These are phyloP conservation scores for Nyctalus aviator DNA, from an alignment of 2,797 vertebrate species.

Conservation along the genomic window DNA sequence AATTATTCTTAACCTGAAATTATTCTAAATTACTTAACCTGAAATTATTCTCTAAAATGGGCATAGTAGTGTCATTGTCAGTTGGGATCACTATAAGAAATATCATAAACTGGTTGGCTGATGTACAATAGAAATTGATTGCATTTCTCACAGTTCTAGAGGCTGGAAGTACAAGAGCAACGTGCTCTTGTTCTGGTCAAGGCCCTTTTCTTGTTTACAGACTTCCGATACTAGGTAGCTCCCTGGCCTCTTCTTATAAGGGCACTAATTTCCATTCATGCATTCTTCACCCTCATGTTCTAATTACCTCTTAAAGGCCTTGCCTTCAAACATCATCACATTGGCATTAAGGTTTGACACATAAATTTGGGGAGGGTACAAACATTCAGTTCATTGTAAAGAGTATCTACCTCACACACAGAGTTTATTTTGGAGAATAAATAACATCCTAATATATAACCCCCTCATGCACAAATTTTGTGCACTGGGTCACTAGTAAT, in stretches of 20 bases:
- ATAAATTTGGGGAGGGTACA: background rate
- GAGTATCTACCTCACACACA: background rate
- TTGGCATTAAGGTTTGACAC: background rate
- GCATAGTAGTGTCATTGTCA: background rate
- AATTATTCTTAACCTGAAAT: slow-evolving; percentile 3
- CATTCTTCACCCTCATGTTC: background rate
- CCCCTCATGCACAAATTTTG: too few species aligned
- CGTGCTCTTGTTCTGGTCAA: background rate
- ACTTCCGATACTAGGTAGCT: background rate
- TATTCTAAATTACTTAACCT: background rate
- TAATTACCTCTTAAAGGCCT: background rate
- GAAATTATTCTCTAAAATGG: slow-evolving; percentile 35
- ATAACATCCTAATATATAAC: background rate
- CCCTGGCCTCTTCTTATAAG: background rate
- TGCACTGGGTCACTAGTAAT: background rate
- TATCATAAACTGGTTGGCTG: background rate
- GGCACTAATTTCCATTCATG: background rate
- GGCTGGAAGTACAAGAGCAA: background rate
- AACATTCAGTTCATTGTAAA: background rate
- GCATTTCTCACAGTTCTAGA: background rate
- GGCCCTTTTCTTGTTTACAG: background rate
- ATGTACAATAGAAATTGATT: background rate
- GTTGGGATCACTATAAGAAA: background rate
- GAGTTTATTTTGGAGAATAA: slow-evolving; percentile 34
- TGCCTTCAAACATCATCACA: background rate